phyloP scores from a whole-genome alignment of 2,888 invertebrate genomes.

The Aspidapion aeneum region DNA sequence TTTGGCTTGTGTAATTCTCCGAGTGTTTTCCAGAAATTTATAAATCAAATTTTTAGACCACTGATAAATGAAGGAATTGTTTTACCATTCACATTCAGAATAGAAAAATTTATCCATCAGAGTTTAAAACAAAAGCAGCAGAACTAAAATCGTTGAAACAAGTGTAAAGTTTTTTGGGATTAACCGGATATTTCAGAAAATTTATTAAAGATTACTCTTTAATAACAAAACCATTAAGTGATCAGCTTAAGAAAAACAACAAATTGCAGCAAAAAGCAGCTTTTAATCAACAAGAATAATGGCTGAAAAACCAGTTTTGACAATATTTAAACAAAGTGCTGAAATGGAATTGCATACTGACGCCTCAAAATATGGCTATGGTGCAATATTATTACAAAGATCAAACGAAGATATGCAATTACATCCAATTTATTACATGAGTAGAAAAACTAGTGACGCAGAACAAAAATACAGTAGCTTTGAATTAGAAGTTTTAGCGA shows the following conservation, averaged over 20 bases:
- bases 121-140: constrained; percentile 26
- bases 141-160: constrained; percentile 31
- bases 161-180: constrained; percentile 37
- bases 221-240: constrained; percentile 36
- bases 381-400: constrained; percentile 34
- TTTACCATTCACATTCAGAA: constrained; percentile 28
- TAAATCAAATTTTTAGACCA: constrained; percentile 5
- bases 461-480: constrained; percentile 31
- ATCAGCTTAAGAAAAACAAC: constrained; percentile 28
- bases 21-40: constrained; percentile 12
- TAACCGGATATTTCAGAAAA: constrained; percentile 38
- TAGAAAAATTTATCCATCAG: constrained; percentile 31
- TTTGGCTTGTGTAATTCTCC: constrained; percentile 40
- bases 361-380: constrained; percentile 31
- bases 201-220: constrained; percentile 35
- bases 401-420: constrained; percentile 25
- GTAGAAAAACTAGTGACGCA: constrained; percentile 31
- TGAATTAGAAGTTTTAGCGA: constrained; percentile 31
- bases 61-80: constrained; percentile 5
- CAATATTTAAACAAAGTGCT: constrained; percentile 18
- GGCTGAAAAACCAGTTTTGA: constrained; percentile 18
- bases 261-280: constrained; percentile 11
- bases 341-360: constrained; percentile 31
- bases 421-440: constrained; percentile 37
- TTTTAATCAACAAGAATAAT: constrained; percentile 16